Percentiles rank a stretch among this genome's conserved stretches.
Conservation (phyloP, 2,888 invertebrate species). For the Clostera curtula region DNA sequence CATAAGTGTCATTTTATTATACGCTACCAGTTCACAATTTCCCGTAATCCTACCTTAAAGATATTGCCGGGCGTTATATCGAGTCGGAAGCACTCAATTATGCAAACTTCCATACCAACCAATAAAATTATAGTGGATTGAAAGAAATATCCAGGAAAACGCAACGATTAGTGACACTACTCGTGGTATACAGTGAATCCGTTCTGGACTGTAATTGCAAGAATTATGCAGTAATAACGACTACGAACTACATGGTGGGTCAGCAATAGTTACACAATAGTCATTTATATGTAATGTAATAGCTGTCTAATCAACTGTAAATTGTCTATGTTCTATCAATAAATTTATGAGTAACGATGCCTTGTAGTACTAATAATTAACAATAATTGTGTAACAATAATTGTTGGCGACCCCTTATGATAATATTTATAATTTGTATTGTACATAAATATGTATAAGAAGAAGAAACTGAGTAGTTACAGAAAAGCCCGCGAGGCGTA, state of each 20-base stretch:
- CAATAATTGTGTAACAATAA: too few relatives aligned
- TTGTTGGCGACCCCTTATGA: too few relatives aligned
- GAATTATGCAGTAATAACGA: slow-evolving; percentile 18
- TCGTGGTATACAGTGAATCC: slow-evolving; percentile 17
- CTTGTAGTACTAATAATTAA: too few relatives aligned
- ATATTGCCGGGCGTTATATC: too few relatives aligned
- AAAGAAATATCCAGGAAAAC: neutral
- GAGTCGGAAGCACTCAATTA: neutral
- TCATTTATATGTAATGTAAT: slow-evolving; percentile 4
- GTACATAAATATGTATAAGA: too few relatives aligned
- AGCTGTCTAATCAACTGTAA: neutral
- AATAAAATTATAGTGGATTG: neutral
- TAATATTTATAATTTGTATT: too few relatives aligned
- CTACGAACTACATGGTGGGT: slow-evolving; percentile 17
- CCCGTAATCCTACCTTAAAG: too few relatives aligned
- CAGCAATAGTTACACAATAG: slow-evolving; percentile 16
- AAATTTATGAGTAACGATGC: neutral
- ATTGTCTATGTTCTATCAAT: neutral
- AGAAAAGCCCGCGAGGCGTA: too few relatives aligned
- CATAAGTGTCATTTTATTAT: too few relatives aligned
- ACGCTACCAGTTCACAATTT: too few relatives aligned
- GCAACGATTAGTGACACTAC: slow-evolving; percentile 7
- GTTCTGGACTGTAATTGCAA: slow-evolving; percentile 27
- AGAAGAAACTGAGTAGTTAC: too few relatives aligned
- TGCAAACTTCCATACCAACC: neutral